Base-by-base conservation (phyloP, 2,888 invertebrate species). In the Euzophera pinguis region DNA sequence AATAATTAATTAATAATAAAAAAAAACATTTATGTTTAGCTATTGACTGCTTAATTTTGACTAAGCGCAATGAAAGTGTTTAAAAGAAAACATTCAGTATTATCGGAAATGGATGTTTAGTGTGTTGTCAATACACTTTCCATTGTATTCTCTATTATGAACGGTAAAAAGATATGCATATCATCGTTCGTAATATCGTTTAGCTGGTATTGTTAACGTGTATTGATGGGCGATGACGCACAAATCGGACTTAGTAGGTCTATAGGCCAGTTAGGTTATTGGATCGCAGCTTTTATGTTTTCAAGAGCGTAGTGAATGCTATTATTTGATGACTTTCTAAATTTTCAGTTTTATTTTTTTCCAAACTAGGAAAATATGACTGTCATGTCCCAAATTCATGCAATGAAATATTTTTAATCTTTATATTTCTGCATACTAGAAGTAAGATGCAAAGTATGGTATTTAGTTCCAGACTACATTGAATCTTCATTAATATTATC, bases 181-280 rank as follows among this genome's bases (percentile, higher is more conserved):
- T 45, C 45, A 45, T 45, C 16, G 45, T 32, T 6, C 10, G 45
- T 45, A 45, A 45, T 45, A 29, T 45, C 10, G 10, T 45, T 32
- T 8, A 16, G 32, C 10, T 4, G 17, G 32, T 6, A 29, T 43
- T 43, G 22, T 43, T 29, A 29, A 43, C 17, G 14, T 32, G 10
- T 45, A 32, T 32, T 32, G 5, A 14, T 7, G 9, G 41, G 17
- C 17, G n/a, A 17, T 32, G 16, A 45, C 45, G 45, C 10, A 13
- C 14, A 14, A 45, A 32, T 45, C 29, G 32, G 14, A 12, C 45
- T 7, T 32, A 32, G 32, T 45, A 45, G 45, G 45, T 45, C 29
- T 45, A 32, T n/a, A 45, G 45, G 45, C 32, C 45, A 45, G 9
- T 45, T 45, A 45, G 32, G 16, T 45, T 45, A 16, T 45, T 32